Percentiles rank a stretch among this genome's conserved stretches.
phyloP scores from a whole-genome alignment of 1,140 invertebrate genomes.

The Cherax quadricarinatus region DNA sequence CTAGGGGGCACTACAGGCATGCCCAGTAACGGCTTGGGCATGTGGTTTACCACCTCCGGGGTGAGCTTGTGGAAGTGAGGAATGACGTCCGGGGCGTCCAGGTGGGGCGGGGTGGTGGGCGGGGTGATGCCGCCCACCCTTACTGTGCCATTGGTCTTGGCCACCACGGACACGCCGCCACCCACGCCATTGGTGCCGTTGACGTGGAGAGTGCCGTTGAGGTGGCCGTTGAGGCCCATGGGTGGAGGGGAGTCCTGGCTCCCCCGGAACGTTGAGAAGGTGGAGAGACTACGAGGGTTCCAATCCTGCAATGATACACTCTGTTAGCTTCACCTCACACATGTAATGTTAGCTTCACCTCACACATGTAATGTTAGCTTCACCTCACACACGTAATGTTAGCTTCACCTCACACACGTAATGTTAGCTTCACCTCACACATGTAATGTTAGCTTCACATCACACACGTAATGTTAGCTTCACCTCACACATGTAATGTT shows the following conservation, averaged over 20 bases:
- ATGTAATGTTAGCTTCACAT: too few species aligned
- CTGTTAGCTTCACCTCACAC: too few species aligned
- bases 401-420: too few species aligned
- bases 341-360: too few species aligned
- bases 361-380: too few species aligned
- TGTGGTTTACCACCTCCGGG: slow-evolving; percentile 20
- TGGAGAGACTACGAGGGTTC: slow-evolving; percentile 76
- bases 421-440: too few species aligned
- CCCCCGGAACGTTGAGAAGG: slow-evolving; percentile 76
- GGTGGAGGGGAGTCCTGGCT: slow-evolving; percentile 59
- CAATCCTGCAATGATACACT: slow-evolving; percentile 74
- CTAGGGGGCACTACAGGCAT: slow-evolving; percentile 54
- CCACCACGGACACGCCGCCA: slow-evolving; percentile 39
- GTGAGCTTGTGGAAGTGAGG: slow-evolving; percentile 40
- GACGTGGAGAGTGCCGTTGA: slow-evolving; percentile 36
- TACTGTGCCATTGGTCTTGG: slow-evolving; percentile 47
- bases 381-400: too few species aligned
- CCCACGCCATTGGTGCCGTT: slow-evolving; percentile 13
- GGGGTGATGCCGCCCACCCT: slow-evolving; percentile 60
- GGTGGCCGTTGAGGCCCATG: slow-evolving; percentile 55
- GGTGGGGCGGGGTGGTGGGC: not conserved
- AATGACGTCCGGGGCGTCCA: slow-evolving; percentile 52
- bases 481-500: too few species aligned
- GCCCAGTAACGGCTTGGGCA: slow-evolving; percentile 26
- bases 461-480: too few species aligned